Conservation (phyloP, 2,113 vertebrate species). For the Lates calcarifer region DNA sequence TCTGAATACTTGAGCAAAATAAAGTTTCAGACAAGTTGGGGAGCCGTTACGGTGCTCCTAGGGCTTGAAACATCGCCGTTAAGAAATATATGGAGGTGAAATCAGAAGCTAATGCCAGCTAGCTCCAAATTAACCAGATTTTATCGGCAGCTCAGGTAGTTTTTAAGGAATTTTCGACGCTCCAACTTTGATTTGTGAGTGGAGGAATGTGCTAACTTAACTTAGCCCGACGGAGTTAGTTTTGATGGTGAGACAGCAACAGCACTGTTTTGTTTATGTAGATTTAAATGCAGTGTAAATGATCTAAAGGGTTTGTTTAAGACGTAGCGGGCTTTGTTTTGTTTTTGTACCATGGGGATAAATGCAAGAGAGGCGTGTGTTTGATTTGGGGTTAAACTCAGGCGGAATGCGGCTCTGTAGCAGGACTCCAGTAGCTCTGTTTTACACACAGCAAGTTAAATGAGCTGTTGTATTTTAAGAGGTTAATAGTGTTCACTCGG, state of each 20-base stretch:
- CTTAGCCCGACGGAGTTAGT: constrained; percentile 23
- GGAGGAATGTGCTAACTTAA: constrained; percentile 75
- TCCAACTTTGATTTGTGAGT: constrained; percentile 72
- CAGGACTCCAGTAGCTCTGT: constrained; percentile 9
- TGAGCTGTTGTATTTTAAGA: constrained; percentile 14
- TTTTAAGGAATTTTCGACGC: constrained; percentile 43
- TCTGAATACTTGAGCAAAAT: constrained; percentile 30
- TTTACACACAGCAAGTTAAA: constrained; percentile 44
- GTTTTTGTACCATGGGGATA: not conserved
- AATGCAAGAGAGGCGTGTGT: not conserved
- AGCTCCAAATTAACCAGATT: fast-evolving
- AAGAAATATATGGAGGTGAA: not conserved
- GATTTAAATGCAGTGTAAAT: not conserved
- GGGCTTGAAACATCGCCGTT: fast-evolving
- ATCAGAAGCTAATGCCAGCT: fast-evolving
- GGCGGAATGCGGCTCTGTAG: constrained; percentile 30
- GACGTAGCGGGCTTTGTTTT: not conserved
- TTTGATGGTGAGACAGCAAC: not conserved
- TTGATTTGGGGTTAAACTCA: constrained; percentile 11
- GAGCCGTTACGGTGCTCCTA: not conserved
- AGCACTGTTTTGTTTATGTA: not conserved
- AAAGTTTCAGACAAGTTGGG: constrained; percentile 69
- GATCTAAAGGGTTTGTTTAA: fast-evolving
- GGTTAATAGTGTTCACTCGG: not conserved
- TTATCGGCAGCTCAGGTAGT: not conserved